Evolutionary conservation across 2,113 vertebrate genomes (phyloP).

Genomic region (Madoqua kirkii): DNA sequence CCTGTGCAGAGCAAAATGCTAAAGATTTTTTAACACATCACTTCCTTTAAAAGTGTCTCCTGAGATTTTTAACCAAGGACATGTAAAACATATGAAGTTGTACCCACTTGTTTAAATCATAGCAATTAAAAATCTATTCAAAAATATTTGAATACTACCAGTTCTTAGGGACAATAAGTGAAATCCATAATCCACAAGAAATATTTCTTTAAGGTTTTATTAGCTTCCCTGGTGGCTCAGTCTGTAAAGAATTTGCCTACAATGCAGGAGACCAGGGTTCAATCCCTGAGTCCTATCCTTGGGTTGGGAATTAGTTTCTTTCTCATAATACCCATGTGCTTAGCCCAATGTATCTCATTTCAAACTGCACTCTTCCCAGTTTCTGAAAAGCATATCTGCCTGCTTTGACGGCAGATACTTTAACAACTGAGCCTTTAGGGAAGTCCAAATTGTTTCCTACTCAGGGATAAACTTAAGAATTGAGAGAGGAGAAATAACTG

Average conservation of each 20-base stretch:
- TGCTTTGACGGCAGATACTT: no score
- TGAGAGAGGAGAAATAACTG: no score
- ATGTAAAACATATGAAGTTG: neutral
- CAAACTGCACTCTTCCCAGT: neutral
- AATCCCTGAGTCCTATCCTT: neutral
- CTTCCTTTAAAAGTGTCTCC: neutral
- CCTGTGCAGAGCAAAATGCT: neutral
- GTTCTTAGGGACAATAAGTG: neutral
- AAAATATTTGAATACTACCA: neutral
- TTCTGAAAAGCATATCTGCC: neutral
- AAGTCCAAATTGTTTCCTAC: no score
- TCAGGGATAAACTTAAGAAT: no score
- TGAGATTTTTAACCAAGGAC: neutral
- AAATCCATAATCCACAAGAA: neutral
- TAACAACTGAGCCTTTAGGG: no score
- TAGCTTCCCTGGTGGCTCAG: neutral
- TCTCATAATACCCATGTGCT: neutral
- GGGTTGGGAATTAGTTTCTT: neutral
- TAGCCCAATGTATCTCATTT: neutral
- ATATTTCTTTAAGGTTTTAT: neutral
- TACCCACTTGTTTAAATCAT: neutral
- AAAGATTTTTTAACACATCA: neutral
- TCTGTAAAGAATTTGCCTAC: neutral
- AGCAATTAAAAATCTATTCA: neutral
- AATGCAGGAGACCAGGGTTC: neutral